Percentiles rank a stretch among this genome's conserved stretches.
phyloP scores from a whole-genome alignment of 1,140 invertebrate species.

The Zeugodacus cucurbitae region DNA sequence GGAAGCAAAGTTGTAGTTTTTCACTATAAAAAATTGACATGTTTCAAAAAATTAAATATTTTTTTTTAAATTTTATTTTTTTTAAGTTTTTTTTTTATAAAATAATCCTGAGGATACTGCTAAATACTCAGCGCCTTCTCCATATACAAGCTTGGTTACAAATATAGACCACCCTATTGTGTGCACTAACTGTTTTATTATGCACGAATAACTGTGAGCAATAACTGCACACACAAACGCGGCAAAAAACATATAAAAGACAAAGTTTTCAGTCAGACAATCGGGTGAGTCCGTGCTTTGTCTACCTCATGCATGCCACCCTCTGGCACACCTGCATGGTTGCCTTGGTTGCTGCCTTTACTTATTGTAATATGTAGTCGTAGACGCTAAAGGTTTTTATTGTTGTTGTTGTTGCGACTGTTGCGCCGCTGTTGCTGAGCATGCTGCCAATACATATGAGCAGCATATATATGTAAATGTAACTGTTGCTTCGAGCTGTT shows the following conservation, averaged over 20 bases:
- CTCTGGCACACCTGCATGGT: background rate
- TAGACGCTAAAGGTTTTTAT: background rate
- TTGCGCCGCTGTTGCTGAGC: background rate
- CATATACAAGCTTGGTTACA: too few species aligned
- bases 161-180: background rate
- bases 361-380: background rate
- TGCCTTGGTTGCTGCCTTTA: background rate
- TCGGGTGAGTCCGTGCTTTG: background rate
- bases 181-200: background rate
- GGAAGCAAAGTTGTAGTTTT: too few species aligned
- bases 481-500: background rate
- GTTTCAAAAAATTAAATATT: too few species aligned
- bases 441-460: background rate
- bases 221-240: background rate
- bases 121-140: too few species aligned
- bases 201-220: background rate
- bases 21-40: too few species aligned
- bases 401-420: constrained; percentile 7
- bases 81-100: background rate
- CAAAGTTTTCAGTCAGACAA: background rate
- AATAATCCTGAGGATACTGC: background rate
- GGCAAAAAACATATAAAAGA: background rate
- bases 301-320: background rate
- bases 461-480: background rate
- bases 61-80: too few species aligned